Percentiles rank a stretch among this genome's conserved stretches.
These are phyloP conservation scores for Eretmodus cyanostictus DNA, from an alignment of 2,113 vertebrate species.

Conservation along the genomic window DNA sequence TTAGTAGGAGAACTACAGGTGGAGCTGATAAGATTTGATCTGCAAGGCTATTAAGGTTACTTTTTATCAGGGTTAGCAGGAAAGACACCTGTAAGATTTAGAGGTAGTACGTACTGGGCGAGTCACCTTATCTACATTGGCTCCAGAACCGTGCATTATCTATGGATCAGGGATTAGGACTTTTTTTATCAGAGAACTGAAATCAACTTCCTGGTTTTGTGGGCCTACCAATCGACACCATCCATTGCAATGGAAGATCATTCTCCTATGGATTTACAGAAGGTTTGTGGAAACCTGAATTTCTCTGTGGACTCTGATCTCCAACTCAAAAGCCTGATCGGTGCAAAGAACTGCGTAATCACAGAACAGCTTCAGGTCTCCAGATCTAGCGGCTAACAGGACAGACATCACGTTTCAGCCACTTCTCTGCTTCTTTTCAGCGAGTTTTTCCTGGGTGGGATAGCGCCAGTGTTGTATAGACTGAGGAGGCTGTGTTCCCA, in stretches of 20 bases:
- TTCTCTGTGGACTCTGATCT: neutral
- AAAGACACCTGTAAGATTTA: neutral
- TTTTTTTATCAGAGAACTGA: neutral
- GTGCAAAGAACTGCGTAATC: neutral
- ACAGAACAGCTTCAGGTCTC: neutral
- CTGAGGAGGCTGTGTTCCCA: neutral
- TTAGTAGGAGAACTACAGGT: neutral
- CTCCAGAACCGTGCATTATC: neutral
- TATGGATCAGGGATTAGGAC: neutral
- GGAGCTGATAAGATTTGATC: neutral
- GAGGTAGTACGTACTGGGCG: accelerated
- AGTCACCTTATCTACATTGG: neutral
- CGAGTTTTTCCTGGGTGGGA: neutral
- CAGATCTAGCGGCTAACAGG: neutral
- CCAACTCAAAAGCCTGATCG: neutral
- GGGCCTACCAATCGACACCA: accelerated
- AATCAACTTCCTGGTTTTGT: neutral
- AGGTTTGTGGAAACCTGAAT: neutral
- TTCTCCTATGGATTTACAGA: neutral
- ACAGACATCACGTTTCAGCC: neutral
- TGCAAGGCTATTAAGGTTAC: accelerated
- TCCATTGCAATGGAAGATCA: neutral
- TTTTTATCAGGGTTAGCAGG: neutral
- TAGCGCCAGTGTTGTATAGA: neutral
- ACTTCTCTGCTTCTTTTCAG: neutral